phyloP scores from a whole-genome alignment of 2,797 vertebrate genomes.

The Onychomys arenicola region DNA sequence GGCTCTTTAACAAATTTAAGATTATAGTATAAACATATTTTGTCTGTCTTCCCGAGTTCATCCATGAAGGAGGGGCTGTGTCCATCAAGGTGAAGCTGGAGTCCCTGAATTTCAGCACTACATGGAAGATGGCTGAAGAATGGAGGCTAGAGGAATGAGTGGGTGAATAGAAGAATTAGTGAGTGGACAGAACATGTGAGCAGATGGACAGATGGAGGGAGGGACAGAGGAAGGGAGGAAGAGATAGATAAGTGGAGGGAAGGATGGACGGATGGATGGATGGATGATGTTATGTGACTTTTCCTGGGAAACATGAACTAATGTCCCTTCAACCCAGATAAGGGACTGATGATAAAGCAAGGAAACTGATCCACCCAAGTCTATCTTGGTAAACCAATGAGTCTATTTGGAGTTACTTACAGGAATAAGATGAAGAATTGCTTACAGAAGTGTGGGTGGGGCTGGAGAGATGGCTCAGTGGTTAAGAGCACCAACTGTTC shows the following conservation, averaged over 20 bases:
- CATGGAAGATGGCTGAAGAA: not conserved
- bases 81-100: not conserved
- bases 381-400: not conserved
- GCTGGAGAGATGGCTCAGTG: no score
- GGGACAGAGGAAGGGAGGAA: no score
- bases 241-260: not conserved
- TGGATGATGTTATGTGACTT: not conserved
- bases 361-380: not conserved
- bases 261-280: not conserved
- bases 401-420: not conserved
- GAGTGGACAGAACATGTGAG: not conserved
- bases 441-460: not conserved
- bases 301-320: not conserved
- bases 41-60: not conserved
- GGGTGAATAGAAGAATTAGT: not conserved
- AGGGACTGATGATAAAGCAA: not conserved
- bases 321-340: not conserved
- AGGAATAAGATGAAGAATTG: not conserved
- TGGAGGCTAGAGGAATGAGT: not conserved
- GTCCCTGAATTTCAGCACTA: not conserved
- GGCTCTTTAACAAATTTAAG: not conserved
- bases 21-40: not conserved
- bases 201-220: not conserved
- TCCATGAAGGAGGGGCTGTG: not conserved
- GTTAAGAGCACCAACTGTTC: no score